Percentiles rank a stretch among this genome's conserved stretches.
phyloP scores from a whole-genome alignment of 2,797 vertebrate genomes.

The Avahi laniger region DNA sequence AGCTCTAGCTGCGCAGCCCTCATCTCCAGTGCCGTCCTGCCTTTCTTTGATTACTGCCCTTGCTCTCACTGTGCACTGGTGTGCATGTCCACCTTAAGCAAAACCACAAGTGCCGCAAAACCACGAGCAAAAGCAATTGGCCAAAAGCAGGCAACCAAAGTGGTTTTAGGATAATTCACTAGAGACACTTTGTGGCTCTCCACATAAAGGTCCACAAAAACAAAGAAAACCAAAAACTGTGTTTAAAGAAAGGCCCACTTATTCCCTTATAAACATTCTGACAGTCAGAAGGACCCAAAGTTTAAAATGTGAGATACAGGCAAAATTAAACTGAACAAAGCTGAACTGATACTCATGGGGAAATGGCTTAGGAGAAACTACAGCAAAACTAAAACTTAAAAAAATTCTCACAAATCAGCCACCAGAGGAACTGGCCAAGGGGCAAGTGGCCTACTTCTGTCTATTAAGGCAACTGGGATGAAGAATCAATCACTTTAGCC shows the following conservation, averaged over 20 bases:
- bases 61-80: not conserved
- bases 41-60: not conserved
- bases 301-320: not conserved
- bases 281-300: not conserved
- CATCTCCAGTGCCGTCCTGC: not conserved
- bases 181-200: not conserved
- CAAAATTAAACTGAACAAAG: constrained; percentile 1
- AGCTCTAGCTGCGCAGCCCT: not conserved
- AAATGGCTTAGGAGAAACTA: constrained; percentile 19
- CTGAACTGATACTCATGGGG: not conserved
- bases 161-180: not conserved
- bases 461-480: not conserved
- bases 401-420: not conserved
- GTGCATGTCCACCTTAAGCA: not conserved
- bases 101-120: constrained; percentile 1
- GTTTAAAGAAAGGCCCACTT: not conserved
- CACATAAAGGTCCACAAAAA: not conserved
- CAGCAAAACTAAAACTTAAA: not conserved
- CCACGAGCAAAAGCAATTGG: not conserved
- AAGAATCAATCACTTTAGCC: not conserved
- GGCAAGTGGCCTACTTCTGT: not conserved
- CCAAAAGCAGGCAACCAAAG: not conserved
- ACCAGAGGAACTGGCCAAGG: not conserved
- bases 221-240: not conserved
- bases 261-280: not conserved